Base-by-base conservation (phyloP, 2,888 invertebrate genomes). In the Leucophora obtusa region DNA sequence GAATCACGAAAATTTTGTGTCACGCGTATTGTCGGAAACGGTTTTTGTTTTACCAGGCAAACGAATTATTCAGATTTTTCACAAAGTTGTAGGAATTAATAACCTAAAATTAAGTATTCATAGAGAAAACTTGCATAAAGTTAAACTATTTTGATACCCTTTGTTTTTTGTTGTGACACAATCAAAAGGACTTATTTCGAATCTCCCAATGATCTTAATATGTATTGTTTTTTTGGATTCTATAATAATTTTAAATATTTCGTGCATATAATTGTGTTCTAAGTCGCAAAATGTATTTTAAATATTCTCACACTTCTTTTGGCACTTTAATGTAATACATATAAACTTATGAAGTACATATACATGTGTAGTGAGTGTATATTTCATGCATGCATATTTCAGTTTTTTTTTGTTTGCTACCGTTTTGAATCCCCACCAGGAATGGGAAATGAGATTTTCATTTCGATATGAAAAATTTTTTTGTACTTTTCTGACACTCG, bases 191-290 rank as follows among this genome's bases (percentile, higher is more conserved):
- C 47, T 71, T 28, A n/a, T 60, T 66, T 71, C 6, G 54, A 24
- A 59, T 68, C 15, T 60, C 53, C 21, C 17, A 33, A 35, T 74
- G 35, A 63, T 58, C 56, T 50, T 71, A 56, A 68, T 79, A 38
- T 71, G 75, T 71, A 75, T 71, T 54, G 58, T 75, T 56, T 71
- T 65, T 75, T 18, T 51, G 3, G 28, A 28, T 28, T 28, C 7
- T 54, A 66, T 18, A 24, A 71, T 58, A 62, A 73, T 81, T 51
- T 66, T 24, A 73, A 47, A 58, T 70, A 70, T 81, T 73, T 73
- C 80, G 80, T 80, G 80, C 77, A 81, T 81, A 73, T 81, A 81
- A 81, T 81, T 76, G 68, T 18, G 58, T 60, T 60, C 17, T 47
- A 69, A 21, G 33, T 76, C 62, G 33, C 53, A 60, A 47, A 60